Base-by-base conservation (phyloP, 2,888 invertebrate species). In the Pyrocoelia pectoralis region DNA sequence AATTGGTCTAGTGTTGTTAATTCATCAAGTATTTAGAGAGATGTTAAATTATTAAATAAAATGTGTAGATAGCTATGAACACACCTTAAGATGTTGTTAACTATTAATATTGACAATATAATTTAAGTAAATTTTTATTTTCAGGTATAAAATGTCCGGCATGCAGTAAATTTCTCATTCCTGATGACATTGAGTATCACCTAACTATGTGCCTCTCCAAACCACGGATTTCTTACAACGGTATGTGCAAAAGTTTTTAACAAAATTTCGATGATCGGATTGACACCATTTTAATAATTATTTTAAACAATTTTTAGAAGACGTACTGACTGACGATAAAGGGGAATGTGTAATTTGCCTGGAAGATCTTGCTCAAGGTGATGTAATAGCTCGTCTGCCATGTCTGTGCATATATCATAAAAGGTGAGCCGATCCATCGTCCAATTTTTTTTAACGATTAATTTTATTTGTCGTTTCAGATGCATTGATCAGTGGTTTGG, bases 401-500 rank as follows among this genome's bases (percentile, higher is more conserved):
- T 98, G 98, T 85, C 92, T 99, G 79, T 98, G 98, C 89, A 95
- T 98, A 87, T 98, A 98, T 85, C 98, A 99, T 85, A 98, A 98
- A 88, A 91, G 91, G 97, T 97, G 82, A 84, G 24, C 6, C 4
- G 24, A 24, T 5, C n/a, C n/a, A n/a, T n/a, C n/a, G n/a, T n/a
- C 83, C 33, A 8, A 29, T 8, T 8, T 9, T 8, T n/a, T n/a
- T n/a, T n/a, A n/a, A n/a, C n/a, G n/a, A n/a, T n/a, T n/a, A n/a
- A n/a, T n/a, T n/a, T n/a, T n/a, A n/a, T n/a, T n/a, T n/a, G n/a
- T n/a, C n/a, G 56, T 77, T 91, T 51, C 87, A 98, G 97, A 83
- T 98, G 98, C 87, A 98, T 98, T 86, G 98, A 98, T 86, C 92
- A 93, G 85, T 98, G 98, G 98, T 98, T 98, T 86, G 95, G 97